These are phyloP conservation scores for Antechinus stuartii DNA, from an alignment of 2,113 vertebrate species.

Conservation along the genomic window DNA sequence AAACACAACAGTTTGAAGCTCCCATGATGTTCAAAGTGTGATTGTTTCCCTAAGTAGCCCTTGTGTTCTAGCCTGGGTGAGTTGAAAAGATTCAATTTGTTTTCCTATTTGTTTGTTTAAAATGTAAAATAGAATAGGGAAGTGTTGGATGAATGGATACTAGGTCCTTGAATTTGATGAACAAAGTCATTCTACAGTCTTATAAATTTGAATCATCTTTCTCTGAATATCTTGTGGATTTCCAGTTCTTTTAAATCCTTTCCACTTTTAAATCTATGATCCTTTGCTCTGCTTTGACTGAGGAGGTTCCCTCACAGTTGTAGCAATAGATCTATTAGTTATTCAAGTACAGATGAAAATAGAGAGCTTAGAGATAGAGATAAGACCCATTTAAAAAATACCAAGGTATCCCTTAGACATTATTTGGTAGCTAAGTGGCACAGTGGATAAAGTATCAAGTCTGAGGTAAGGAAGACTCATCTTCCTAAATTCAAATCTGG, in stretches of 20 bases:
- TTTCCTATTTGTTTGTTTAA: background rate
- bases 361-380: conserved; percentile 7
- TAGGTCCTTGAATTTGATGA: background rate
- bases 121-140: background rate
- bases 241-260: background rate
- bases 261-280: background rate
- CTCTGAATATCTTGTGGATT: background rate
- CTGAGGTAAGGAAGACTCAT: background rate
- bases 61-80: background rate
- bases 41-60: background rate
- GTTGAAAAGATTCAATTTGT: background rate
- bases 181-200: conserved; percentile 12
- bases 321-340: background rate
- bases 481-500: background rate
- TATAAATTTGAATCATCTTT: conserved; percentile 5
- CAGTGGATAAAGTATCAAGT: background rate
- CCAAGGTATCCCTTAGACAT: background rate
- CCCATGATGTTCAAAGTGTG: background rate
- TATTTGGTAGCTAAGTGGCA: background rate
- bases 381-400: background rate
- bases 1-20: background rate
- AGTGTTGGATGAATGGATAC: background rate
- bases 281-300: background rate
- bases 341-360: conserved; percentile 23
- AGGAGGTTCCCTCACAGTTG: background rate